Evolutionary conservation across 2,888 invertebrate species (phyloP).

Genomic region (Drosophila subquinaria): DNA sequence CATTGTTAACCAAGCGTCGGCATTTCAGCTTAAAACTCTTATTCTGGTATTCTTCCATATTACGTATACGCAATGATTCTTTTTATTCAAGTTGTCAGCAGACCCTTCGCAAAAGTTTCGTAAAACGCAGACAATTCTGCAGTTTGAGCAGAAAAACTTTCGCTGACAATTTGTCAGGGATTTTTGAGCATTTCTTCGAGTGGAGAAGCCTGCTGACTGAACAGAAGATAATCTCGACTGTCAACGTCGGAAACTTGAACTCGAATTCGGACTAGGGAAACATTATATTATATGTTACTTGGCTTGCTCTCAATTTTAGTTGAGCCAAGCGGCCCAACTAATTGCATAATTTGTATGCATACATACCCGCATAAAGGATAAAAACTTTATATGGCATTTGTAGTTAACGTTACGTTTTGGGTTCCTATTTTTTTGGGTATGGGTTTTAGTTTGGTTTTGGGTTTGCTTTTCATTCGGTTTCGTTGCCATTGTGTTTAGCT

Average conservation of each 20-base stretch:
- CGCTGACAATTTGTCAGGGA: slow-evolving; percentile 75
- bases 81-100: slow-evolving; percentile 54
- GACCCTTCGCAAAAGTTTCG: slow-evolving; percentile 25
- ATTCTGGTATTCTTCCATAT: slow-evolving; percentile 20
- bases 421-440: slow-evolving; percentile 22
- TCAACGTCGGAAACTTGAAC: slow-evolving; percentile 55
- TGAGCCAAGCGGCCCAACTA: slow-evolving; percentile 59
- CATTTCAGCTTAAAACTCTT: slow-evolving; percentile 30
- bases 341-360: slow-evolving; percentile 85
- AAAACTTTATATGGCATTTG: slow-evolving; percentile 53
- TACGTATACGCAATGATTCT: slow-evolving; percentile 59
- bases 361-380: slow-evolving; percentile 46
- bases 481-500: slow-evolving; percentile 63
- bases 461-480: slow-evolving; percentile 32
- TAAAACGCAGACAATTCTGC: slow-evolving; percentile 30
- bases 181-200: slow-evolving; percentile 53
- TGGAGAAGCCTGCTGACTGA: slow-evolving; percentile 37
- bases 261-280: slow-evolving; percentile 14
- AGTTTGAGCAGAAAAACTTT: slow-evolving; percentile 59
- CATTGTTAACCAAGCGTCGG: slow-evolving; percentile 36
- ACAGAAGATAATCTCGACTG: slow-evolving; percentile 51
- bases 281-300: slow-evolving; percentile 44
- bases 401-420: slow-evolving; percentile 33
- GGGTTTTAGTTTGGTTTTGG: slow-evolving; percentile 29
- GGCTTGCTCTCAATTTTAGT: slow-evolving; percentile 38